Base-by-base conservation (phyloP, 1,140 invertebrate species). In the Parasteatoda tepidariorum region DNA sequence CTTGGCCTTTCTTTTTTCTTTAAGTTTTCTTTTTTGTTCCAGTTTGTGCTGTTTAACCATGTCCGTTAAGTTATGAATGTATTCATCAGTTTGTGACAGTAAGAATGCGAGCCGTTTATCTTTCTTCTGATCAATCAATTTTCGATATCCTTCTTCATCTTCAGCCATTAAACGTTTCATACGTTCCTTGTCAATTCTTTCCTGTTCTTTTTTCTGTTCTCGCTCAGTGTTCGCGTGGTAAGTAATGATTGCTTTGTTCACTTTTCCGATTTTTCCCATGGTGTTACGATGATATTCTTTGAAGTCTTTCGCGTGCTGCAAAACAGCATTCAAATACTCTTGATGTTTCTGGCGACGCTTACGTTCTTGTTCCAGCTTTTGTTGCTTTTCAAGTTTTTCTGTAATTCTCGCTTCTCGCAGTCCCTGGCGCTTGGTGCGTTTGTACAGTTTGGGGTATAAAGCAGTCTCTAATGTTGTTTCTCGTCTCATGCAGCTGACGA, bases 111-210 rank as follows among this genome's bases (percentile, higher is more conserved):
- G 91, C 73, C 98, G 94, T 89, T 98, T 98, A 90, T 99, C 98
- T 93, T 99, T 99, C 92, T 99, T 99, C 89, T 99, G 97, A 93
- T 99, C 98, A 88, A 99, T 98, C 57, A 99, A 92, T 90, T 99
- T 99, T 85, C 98, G 90, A 87, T 92, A 93, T 76, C 95, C 95
- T 89, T 97, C 95, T 91, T 97, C 95, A 89, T 97, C 95, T 88
- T 97, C 95, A 41, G 95, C 96, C 97, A 99, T 99, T 54, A 99
- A 91, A 86, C 96, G 93, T 74, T 96, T 91, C 96, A 99, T 98
- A 93, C 98, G 95, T 89, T 99, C 97, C 88, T 99, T 99, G 89
- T 99, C 98, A 59, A 99, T 97, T 83, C 97, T 92, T 89, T 99
- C 96, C 89, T 99, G 97, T 90, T 99, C 98, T 88, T 99, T 99